phyloP scores from a whole-genome alignment of 2,888 invertebrate genomes.

The Troides helena region DNA sequence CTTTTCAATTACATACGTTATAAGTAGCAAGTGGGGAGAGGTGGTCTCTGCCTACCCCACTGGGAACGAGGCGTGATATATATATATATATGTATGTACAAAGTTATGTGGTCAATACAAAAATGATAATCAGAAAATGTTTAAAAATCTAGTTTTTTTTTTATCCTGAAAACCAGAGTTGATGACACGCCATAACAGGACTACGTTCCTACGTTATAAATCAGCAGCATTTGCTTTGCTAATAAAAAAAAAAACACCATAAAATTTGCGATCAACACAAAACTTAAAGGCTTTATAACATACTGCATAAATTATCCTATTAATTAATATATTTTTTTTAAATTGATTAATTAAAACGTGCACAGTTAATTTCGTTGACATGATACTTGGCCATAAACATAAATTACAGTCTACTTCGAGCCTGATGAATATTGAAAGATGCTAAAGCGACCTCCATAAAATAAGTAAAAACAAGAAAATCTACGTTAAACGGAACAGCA shows the following conservation, averaged over 20 bases:
- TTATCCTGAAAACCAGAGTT: slow-evolving; percentile 62
- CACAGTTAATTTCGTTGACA: slow-evolving; percentile 1
- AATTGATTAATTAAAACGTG: background rate
- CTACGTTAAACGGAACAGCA: background rate
- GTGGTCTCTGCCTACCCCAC: too few relatives aligned
- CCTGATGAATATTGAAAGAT: slow-evolving; percentile 24
- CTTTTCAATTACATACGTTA: too few relatives aligned
- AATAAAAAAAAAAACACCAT: slow-evolving; percentile 74
- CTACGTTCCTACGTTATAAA: slow-evolving; percentile 72
- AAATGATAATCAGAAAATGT: slow-evolving; percentile 42
- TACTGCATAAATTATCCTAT: slow-evolving; percentile 12
- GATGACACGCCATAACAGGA: slow-evolving; percentile 70
- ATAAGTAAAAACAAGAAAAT: slow-evolving; percentile 10
- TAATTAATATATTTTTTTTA: slow-evolving; percentile 8
- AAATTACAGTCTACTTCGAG: slow-evolving; percentile 7
- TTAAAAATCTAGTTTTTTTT: slow-evolving; percentile 61
- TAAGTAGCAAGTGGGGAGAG: too few relatives aligned
- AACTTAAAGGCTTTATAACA: background rate
- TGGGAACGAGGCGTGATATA: too few relatives aligned
- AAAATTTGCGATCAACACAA: slow-evolving; percentile 41
- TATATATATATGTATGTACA: background rate
- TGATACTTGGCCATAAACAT: slow-evolving; percentile 13
- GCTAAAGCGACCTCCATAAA: slow-evolving; percentile 7
- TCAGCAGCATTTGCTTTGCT: slow-evolving; percentile 73
- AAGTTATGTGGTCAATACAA: too few relatives aligned